Percentiles rank a stretch among this genome's conserved stretches.
phyloP scores from a whole-genome alignment of 1,140 invertebrate species.

The Caenorhabditis brenneri region DNA sequence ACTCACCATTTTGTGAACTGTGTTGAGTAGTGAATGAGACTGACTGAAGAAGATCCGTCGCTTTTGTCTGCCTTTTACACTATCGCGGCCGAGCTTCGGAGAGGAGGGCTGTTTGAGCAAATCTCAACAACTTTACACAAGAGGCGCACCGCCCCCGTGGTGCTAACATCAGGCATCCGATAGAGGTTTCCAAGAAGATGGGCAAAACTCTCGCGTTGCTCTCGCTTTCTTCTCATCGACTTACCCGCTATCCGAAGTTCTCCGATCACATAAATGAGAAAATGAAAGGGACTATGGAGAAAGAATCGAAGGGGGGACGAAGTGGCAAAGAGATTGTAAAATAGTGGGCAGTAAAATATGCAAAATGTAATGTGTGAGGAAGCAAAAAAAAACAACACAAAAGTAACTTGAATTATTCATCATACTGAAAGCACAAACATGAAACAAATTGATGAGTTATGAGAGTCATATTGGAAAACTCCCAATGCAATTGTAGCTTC shows the following conservation, averaged over 20 bases:
- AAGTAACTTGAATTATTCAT: too few relatives aligned
- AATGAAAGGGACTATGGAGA: neutral
- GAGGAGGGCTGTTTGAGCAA: slow-evolving; percentile 34
- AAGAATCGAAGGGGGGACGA: neutral
- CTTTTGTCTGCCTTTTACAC: slow-evolving; percentile 39
- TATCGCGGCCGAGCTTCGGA: slow-evolving; percentile 1
- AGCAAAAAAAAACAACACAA: too few relatives aligned
- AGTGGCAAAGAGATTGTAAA: neutral
- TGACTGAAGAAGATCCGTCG: slow-evolving; percentile 35
- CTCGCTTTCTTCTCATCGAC: neutral
- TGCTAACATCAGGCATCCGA: slow-evolving; percentile 39
- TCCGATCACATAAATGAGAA: slow-evolving; percentile 12
- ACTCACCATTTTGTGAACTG: slow-evolving; percentile 40
- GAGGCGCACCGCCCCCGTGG: slow-evolving; percentile 40
- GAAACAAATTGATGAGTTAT: too few relatives aligned
- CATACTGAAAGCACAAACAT: too few relatives aligned
- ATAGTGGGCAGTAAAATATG: neutral
- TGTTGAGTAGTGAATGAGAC: slow-evolving; percentile 42
- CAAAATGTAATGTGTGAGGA: neutral
- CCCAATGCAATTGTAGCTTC: too few relatives aligned
- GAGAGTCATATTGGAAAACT: too few relatives aligned
- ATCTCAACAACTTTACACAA: slow-evolving; percentile 43
- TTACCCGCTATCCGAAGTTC: slow-evolving; percentile 24
- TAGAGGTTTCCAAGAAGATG: slow-evolving; percentile 38
- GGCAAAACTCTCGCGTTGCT: neutral